Evolutionary conservation across 37 sponge, comb jelly and placozoan species (phyloP), one percentile per base, ranked within the genome.

Genomic region (Eunapius fragilis): DNA sequence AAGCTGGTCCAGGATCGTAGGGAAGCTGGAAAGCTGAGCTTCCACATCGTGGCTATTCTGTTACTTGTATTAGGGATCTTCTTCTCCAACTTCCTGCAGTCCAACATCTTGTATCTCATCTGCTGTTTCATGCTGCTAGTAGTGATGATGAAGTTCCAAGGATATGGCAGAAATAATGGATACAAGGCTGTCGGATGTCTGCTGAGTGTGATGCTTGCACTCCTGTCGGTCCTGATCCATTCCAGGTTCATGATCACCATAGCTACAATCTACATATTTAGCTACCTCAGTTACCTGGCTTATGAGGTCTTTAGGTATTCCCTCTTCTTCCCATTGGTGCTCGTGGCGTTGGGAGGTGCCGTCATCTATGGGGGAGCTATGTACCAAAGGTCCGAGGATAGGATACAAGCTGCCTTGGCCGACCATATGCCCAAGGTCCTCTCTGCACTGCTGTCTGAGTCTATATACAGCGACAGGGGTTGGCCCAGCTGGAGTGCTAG

Each of bases 261-360:
- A n/a, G 87, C 74, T 0, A 31, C 67, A 14, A 73, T 87, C 31
- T 87, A 87, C 67, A 79, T 88, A 14, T 88, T 88, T 45, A 31
- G 14, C 47, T 88, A 88, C 67, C 88, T 88, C 0, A 88, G 70
- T 68, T 73, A 82, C 77, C 70, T 88, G 41, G 88, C 88, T 2
- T 88, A 88, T 38, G 49, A 68, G 23, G 77, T 76, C 30, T 88
- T 88, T 71, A 81, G 82, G 49, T 31, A 81, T 14, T 80, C 81
- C 22, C 68, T 88, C 27, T 49, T 88, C 37, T 88, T 88, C 50
- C 82, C 88, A 2, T 28, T 88, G 68, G 77, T 68, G 14, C 77
- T 88, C 13, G 78, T 88, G 0, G 72, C 23, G 13, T 19, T 88
- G 26, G 88, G 88, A 3, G 1, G 75, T 12, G 31, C 23, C 1